Evolutionary conservation across 2,797 vertebrate species (phyloP).

Genomic region (Tragelaphus eurycerus): DNA sequence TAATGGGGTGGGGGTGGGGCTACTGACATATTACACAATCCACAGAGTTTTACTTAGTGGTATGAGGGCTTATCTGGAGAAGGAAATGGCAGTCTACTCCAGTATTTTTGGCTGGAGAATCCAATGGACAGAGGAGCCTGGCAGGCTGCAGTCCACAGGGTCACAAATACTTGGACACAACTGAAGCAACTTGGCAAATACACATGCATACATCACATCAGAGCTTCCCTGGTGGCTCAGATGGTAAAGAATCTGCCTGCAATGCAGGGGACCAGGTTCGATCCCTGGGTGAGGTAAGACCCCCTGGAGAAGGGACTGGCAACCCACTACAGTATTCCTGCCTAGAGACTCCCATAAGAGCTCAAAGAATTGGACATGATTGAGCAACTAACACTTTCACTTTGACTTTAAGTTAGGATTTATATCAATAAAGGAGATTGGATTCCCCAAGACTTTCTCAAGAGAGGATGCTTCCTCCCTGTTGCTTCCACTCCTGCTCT

Average conservation of each 20-base stretch:
- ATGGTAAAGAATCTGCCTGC: background rate
- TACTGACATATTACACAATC: background rate
- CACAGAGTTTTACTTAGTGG: rapidly evolving
- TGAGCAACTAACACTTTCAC: background rate
- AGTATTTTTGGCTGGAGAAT: background rate
- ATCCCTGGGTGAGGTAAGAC: background rate
- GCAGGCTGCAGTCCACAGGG: background rate
- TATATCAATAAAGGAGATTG: background rate
- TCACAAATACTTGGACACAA: background rate
- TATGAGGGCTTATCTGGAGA: background rate
- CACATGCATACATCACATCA: background rate
- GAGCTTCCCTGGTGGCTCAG: background rate
- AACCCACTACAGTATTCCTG: background rate
- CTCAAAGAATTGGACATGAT: background rate
- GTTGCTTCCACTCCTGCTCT: background rate
- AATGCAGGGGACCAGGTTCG: background rate
- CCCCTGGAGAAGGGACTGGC: background rate
- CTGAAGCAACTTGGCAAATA: background rate
- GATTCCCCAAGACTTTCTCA: background rate
- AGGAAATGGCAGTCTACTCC: background rate
- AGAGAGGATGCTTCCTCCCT: background rate
- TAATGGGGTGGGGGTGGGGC: too few relatives aligned
- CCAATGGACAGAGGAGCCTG: background rate
- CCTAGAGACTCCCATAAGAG: background rate
- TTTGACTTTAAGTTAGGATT: background rate